Percentiles rank a stretch among this genome's conserved stretches.
Conservation (phyloP, 2,113 vertebrate genomes). For the Rhynchopsitta pachyrhyncha region DNA sequence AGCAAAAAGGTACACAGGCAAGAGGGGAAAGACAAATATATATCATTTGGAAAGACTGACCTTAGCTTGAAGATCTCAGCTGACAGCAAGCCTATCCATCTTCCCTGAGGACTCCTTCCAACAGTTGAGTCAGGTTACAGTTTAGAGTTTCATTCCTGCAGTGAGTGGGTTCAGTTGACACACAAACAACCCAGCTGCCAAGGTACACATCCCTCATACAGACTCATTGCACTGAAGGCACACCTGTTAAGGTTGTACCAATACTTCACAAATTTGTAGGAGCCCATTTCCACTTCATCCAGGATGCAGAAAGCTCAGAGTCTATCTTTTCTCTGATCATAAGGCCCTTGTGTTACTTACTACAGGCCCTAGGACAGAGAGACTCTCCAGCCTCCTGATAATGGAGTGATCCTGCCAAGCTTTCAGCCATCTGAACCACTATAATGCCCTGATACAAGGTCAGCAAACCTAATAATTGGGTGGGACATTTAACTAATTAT, state of each 20-base stretch:
- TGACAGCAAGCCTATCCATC: background rate
- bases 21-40: background rate
- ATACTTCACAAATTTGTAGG: background rate
- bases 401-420: background rate
- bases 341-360: background rate
- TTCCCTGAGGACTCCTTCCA: background rate
- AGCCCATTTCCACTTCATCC: background rate
- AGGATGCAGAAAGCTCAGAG: background rate
- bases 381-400: background rate
- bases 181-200: background rate
- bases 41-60: background rate
- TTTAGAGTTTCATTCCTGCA: background rate
- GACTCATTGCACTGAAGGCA: background rate
- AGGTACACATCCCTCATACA: background rate
- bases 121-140: background rate
- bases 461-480: background rate
- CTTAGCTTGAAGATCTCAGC: background rate
- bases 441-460: background rate
- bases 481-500: background rate
- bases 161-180: background rate
- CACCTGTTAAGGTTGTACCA: rapidly evolving
- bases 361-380: background rate
- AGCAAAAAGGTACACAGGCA: background rate
- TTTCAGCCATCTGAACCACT: background rate
- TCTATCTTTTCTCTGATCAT: background rate